Percentiles rank a stretch among this genome's conserved stretches.
phyloP scores from a whole-genome alignment of 2,888 invertebrate genomes.

The Pyrrhosoma nymphula region DNA sequence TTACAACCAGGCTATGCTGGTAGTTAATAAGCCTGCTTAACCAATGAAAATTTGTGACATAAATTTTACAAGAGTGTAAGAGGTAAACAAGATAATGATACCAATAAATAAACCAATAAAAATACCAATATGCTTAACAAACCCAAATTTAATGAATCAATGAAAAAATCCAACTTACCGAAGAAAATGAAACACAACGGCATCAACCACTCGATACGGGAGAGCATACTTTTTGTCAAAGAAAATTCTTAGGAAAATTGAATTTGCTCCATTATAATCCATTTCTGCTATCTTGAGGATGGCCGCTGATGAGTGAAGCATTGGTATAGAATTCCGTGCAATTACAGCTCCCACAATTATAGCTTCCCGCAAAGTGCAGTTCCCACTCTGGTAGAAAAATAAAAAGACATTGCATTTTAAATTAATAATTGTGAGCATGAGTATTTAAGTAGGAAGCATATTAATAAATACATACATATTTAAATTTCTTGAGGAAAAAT shows the following conservation, averaged over 20 bases:
- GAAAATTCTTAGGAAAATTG: slow-evolving; percentile 95
- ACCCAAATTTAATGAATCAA: no score
- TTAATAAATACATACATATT: no score
- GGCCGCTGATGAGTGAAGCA: slow-evolving; percentile 96
- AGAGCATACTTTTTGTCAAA: slow-evolving; percentile 99
- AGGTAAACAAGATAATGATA: no score
- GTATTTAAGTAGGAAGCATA: no score
- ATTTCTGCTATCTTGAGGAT: slow-evolving; percentile 97
- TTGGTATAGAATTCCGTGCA: slow-evolving; percentile 94
- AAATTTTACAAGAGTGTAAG: no score
- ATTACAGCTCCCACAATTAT: slow-evolving; percentile 96
- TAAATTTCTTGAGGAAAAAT: no score
- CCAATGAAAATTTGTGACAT: no score
- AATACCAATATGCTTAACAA: no score
- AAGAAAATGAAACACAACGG: slow-evolving; percentile 95
- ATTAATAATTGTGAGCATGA: no score
- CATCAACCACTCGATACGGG: slow-evolving; percentile 96
- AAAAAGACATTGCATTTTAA: not conserved
- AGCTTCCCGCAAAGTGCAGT: slow-evolving; percentile 96
- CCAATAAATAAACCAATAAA: no score
- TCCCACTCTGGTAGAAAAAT: slow-evolving; percentile 85
- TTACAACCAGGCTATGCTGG: no score
- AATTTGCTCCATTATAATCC: slow-evolving; percentile 97
- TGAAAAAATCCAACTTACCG: slow-evolving; percentile 81
- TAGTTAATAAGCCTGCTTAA: no score